phyloP scores from a whole-genome alignment of 1,140 invertebrate species.

The Drosophila eugracilis region DNA sequence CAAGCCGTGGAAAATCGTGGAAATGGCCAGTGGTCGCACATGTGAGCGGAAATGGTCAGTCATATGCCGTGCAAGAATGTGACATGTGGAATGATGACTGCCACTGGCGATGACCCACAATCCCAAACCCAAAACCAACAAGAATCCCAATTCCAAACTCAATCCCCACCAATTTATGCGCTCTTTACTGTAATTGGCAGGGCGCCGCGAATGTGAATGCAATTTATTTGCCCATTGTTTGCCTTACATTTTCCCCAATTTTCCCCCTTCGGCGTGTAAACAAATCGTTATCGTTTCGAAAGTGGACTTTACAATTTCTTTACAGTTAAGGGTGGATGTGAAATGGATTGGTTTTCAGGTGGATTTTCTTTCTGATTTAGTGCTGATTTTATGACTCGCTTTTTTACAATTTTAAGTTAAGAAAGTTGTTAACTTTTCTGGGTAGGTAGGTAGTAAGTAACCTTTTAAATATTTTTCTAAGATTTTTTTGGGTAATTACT shows the following conservation, averaged over 20 bases:
- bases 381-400: background rate
- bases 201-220: constrained; percentile 34
- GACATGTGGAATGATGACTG: constrained; percentile 57
- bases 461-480: too few relatives aligned
- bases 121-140: constrained; percentile 1
- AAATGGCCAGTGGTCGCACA: background rate
- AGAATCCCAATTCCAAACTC: background rate
- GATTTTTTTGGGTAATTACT: too few relatives aligned
- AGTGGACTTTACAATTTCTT: background rate
- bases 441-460: too few relatives aligned
- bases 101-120: constrained; percentile 47
- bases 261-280: constrained; percentile 16
- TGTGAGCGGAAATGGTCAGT: constrained; percentile 54
- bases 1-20: constrained; percentile 1
- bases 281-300: constrained; percentile 20
- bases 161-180: constrained; percentile 38
- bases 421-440: too few relatives aligned
- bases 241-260: constrained; percentile 37
- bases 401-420: background rate
- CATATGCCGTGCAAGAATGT: constrained; percentile 60
- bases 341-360: background rate
- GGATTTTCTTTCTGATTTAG: background rate
- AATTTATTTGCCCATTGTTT: constrained; percentile 38
- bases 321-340: background rate
- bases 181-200: constrained; percentile 57